Evolutionary conservation across 2,888 invertebrate species (phyloP).

Genomic region (Timema podura): DNA sequence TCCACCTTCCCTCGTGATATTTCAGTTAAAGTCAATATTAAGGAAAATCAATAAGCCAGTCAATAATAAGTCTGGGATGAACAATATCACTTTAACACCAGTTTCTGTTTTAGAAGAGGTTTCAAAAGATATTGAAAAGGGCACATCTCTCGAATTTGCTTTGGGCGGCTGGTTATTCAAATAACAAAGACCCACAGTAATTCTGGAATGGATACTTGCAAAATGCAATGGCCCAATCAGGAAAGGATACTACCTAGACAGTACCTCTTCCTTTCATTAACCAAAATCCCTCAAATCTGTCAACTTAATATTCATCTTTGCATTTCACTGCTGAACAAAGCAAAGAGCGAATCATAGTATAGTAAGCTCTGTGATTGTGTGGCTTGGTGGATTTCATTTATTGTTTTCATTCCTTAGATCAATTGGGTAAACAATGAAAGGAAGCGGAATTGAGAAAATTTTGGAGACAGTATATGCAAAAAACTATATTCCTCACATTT

Average conservation of each 20-base stretch:
- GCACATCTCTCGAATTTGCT: conserved; percentile 7
- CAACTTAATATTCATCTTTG: not conserved
- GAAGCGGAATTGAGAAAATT: not conserved
- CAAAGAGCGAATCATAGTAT: not conserved
- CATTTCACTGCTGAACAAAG: not conserved
- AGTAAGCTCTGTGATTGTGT: conserved; percentile 2
- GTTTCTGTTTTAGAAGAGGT: not conserved
- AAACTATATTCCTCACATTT: not conserved
- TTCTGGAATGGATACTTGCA: conserved; percentile 2
- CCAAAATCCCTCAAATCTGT: conserved; percentile 10
- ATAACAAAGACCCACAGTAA: conserved; percentile 4
- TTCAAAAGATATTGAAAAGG: not conserved
- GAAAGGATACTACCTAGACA: conserved; percentile 3
- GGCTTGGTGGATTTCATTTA: not conserved
- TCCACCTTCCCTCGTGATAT: conserved; percentile 4
- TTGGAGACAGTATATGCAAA: not conserved
- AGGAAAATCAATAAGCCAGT: not conserved
- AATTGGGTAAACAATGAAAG: not conserved
- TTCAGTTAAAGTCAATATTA: conserved; percentile 1
- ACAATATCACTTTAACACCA: not conserved
- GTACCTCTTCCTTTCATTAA: conserved; percentile 11
- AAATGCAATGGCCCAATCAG: conserved; percentile 10
- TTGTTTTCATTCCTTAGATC: not conserved
- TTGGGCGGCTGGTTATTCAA: conserved; percentile 5
- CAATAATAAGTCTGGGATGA: not conserved